These are phyloP conservation scores for Cebus imitator DNA, from an alignment of 2,113 vertebrate species.

Conservation along the genomic window DNA sequence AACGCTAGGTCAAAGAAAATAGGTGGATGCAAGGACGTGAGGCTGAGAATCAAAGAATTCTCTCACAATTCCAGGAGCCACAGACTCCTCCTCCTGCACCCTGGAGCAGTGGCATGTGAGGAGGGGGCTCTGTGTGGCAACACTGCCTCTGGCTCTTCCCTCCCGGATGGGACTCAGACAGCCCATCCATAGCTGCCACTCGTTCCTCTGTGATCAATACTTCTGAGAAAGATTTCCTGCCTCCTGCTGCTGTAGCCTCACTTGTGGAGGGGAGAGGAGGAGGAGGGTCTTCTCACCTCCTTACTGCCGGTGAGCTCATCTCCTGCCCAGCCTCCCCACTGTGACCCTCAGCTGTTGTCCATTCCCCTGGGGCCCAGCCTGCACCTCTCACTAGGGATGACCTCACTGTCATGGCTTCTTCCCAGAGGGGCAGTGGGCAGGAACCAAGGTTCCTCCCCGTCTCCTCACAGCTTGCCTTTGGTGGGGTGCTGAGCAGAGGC, in stretches of 20 bases:
- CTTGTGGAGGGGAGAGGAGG: background rate
- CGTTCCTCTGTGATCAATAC: slow-evolving; percentile 54
- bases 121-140: background rate
- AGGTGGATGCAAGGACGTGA: background rate
- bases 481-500: background rate
- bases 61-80: background rate
- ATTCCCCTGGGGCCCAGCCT: background rate
- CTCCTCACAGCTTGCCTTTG: background rate
- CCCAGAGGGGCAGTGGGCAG: background rate
- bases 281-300: background rate
- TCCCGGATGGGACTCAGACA: slow-evolving; percentile 60
- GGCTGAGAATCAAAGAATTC: background rate
- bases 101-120: background rate
- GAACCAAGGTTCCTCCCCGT: background rate
- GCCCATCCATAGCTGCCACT: background rate
- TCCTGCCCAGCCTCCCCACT: background rate
- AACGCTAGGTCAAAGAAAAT: background rate
- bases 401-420: background rate
- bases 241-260: slow-evolving; percentile 37
- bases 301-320: slow-evolving; percentile 37
- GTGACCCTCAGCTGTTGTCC: background rate
- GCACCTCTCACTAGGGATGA: background rate
- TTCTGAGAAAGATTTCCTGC: slow-evolving; percentile 56
- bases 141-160: background rate
- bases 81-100: background rate